Evolutionary conservation across 2,888 invertebrate genomes (phyloP), one percentile per base, ranked within the genome.

Genomic region (Callyntrura guangdongensis): DNA sequence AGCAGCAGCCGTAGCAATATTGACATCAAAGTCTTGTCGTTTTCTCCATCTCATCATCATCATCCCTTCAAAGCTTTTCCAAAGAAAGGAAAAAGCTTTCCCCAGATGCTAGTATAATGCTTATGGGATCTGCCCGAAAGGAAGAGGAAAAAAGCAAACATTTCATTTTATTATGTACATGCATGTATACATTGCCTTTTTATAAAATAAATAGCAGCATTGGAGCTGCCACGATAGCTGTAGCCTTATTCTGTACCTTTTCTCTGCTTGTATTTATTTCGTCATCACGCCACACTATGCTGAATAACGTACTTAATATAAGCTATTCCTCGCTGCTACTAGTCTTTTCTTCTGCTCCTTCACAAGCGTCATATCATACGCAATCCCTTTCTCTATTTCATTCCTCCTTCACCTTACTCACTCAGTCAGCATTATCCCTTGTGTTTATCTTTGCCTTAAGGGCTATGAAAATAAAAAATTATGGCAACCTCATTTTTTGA

Each of bases 401-500:
- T 79, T 79, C 25, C 77, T 14, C 45, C 49, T 12, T 22, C 53
- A 47, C 12, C 64, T 56, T 27, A 53, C 49, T 27, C 56, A 67
- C 36, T 79, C 47, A 25, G 22, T 36, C 69, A 64, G 81, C 25
- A 82, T 89, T 89, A 86, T 91, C 89, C 89, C 89, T 83, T 67
- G 81, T 89, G 89, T 86, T 89, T 86, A 91, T 89, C 90, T 87
- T 89, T 90, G 84, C 87, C 89, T 90, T 87, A 61, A 86, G 86
- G 82, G 90, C 87, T 79, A 91, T 84, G 91, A 88, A 91, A 91
- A 87, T 87, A 91, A 91, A 91, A 87, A 87, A 87, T 90, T 91
- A 87, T 91, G 91, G 87, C 91, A 91, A 91, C 91, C 87, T 91
- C 91, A 91, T 91, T 91, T 91, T 91, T 91, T 91, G 53, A 91